Evolutionary conservation across 2,113 vertebrate species (phyloP).

Genomic region (Anguilla japonica): DNA sequence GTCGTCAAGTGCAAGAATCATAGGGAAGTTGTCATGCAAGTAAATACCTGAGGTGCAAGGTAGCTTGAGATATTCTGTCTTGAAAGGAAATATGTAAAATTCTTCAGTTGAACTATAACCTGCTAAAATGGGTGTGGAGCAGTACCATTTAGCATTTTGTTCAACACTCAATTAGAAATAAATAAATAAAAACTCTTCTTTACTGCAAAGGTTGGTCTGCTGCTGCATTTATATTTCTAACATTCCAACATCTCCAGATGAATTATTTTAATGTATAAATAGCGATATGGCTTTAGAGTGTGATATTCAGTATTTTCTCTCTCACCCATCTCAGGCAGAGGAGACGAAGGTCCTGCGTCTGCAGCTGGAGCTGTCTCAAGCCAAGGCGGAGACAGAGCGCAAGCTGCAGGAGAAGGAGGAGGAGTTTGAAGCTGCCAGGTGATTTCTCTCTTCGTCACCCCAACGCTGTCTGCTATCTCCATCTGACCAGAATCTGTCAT

Average conservation of each 20-base stretch:
- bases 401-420: constrained; percentile 78
- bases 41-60: background rate
- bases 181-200: no score
- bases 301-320: background rate
- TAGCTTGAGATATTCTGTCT: background rate
- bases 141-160: no score
- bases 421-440: constrained; percentile 71
- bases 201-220: no score
- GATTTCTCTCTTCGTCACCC: background rate
- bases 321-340: constrained; percentile 59
- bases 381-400: constrained; percentile 71
- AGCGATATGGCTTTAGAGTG: background rate
- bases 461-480: background rate
- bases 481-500: background rate
- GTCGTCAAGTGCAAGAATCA: background rate
- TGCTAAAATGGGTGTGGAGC: background rate
- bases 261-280: background rate
- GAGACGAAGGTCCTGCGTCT: constrained; percentile 76
- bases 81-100: background rate
- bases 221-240: background rate
- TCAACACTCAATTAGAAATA: no score
- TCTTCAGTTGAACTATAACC: background rate
- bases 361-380: constrained; percentile 75
- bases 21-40: constrained; percentile 3
- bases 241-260: background rate